Percentiles rank a stretch among this genome's conserved stretches.
phyloP scores from a whole-genome alignment of 2,113 vertebrate species.

The Aldabrachelys gigantea region DNA sequence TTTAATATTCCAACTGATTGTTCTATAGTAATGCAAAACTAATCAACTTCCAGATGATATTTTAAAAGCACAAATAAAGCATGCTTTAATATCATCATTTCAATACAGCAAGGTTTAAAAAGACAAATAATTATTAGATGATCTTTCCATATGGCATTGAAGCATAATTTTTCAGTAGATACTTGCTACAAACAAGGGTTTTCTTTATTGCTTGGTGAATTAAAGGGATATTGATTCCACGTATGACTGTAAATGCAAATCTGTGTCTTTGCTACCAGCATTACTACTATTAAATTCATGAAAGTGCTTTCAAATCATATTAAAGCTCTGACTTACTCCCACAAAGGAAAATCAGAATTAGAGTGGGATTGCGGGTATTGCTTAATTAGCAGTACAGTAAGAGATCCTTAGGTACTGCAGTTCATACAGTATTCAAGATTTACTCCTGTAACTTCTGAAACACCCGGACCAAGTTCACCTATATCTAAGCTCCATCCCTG shows the following conservation, averaged over 20 bases:
- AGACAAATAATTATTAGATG: conserved; percentile 63
- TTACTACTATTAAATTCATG: neutral
- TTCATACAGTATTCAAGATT: too few species aligned
- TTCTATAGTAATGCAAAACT: conserved; percentile 66
- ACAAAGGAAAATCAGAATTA: too few species aligned
- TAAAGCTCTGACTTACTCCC: too few species aligned
- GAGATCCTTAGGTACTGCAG: too few species aligned
- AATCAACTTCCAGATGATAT: conserved; percentile 61
- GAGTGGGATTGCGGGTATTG: too few species aligned
- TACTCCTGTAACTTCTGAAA: too few species aligned
- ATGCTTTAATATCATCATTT: conserved; percentile 29
- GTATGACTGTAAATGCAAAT: accelerated
- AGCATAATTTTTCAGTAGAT: conserved; percentile 38
- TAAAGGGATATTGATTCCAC: neutral
- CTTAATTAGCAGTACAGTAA: too few species aligned
- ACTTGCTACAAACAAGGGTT: conserved; percentile 1
- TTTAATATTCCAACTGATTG: conserved; percentile 55
- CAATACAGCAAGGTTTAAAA: conserved; percentile 43
- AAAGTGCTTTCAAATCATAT: neutral
- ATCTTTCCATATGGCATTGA: conserved; percentile 60
- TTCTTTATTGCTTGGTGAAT: conserved; percentile 47
- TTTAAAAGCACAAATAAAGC: conserved; percentile 38
- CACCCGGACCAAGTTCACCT: too few species aligned
- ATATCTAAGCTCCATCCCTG: too few species aligned
- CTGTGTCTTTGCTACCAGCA: neutral